Evolutionary conservation across 2,113 vertebrate genomes (phyloP), one percentile per base, ranked within the genome.

Genomic region (Poeciliopsis turrubarensis): DNA sequence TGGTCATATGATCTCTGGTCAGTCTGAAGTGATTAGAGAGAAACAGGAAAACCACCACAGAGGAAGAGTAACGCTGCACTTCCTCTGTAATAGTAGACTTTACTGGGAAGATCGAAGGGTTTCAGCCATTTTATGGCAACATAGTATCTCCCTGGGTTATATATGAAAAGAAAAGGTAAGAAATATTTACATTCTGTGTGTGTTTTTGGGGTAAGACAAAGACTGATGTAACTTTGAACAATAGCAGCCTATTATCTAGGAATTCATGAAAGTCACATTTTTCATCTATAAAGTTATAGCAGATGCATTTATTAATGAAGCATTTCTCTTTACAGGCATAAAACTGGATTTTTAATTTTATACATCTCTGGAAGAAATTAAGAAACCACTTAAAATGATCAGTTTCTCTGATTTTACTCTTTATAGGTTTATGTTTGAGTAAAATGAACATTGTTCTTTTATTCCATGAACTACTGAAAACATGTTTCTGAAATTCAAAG

Each of bases 1-100:
- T 14, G n/a, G 86, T 93, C 90, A 93, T 86, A 88, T 93, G 90
- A 93, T 84, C 70, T 31, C 61, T 77, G 77, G 89, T 92, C 91
- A 90, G 81, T 65, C 64, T 66, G 70, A 26, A 86, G 79, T 65
- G 82, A 84, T 91, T 90, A 91, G 71, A 65, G 68, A 71, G 70
- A 60, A 34, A 44, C 70, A 44, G 69, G 39, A 57, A 64, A 72
- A 60, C 26, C 30, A 74, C 25, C 70, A n/a, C 12, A 72, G 22
- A 64, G 7, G 68, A 60, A 64, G 63, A 29, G 47, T 61, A 77
- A 8, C 26, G 34, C 5, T n/a, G 31, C 8, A 62, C 17, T 65
- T 47, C 65, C n/a, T 72, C 64, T 1, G 17, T 41, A 32, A 66
- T 66, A 10, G 3, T 31, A 19, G n/a, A 17, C 17, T 10, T 57